A percentile compares a stretch with the other conserved stretches of the same genome.
Evolutionary conservation across 2,888 invertebrate genomes (phyloP).

Genomic region (Meliscaeva auricollis): DNA sequence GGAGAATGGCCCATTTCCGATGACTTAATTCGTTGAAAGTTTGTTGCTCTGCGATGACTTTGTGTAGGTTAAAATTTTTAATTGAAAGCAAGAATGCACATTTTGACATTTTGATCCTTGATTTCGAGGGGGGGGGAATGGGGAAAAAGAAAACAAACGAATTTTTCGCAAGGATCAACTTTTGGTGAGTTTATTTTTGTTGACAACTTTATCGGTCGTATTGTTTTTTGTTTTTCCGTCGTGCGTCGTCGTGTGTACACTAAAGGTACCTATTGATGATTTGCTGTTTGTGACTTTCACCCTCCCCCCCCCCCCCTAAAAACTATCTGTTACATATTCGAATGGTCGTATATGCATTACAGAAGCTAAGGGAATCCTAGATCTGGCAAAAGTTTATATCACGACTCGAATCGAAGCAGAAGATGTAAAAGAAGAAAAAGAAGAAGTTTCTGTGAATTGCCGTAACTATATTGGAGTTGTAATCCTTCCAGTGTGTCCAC

Average conservation of each 20-base stretch:
- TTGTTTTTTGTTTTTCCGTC: slow-evolving; percentile 66
- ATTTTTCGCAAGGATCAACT: slow-evolving; percentile 35
- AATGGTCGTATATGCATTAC: not conserved
- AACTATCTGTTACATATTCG: slow-evolving; percentile 54
- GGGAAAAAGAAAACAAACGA: not conserved
- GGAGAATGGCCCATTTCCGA: slow-evolving; percentile 62
- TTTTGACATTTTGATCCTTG: slow-evolving; percentile 47
- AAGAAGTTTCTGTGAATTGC: slow-evolving; percentile 50
- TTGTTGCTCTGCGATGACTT: slow-evolving; percentile 34
- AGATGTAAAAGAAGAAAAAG: not conserved
- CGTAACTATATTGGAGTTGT: slow-evolving; percentile 35
- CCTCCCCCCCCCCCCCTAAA: too few species aligned
- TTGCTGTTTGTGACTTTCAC: slow-evolving; percentile 58
- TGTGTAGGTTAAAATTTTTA: slow-evolving; percentile 41
- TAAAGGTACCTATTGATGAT: slow-evolving; percentile 51
- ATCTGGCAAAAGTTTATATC: slow-evolving; percentile 59
- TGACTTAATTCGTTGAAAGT: slow-evolving; percentile 57
- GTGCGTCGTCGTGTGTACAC: not conserved
- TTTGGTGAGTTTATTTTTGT: slow-evolving; percentile 64
- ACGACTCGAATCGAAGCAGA: slow-evolving; percentile 7
- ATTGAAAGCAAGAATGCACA: slow-evolving; percentile 51
- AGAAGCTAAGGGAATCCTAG: not conserved
- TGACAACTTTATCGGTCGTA: slow-evolving; percentile 65
- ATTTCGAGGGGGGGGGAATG: not conserved
- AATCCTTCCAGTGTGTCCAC: slow-evolving; percentile 63